A percentile compares a stretch with the other conserved stretches of the same genome.
Evolutionary conservation across 2,797 vertebrate genomes (phyloP).

Genomic region (Emydoidea blandingii): DNA sequence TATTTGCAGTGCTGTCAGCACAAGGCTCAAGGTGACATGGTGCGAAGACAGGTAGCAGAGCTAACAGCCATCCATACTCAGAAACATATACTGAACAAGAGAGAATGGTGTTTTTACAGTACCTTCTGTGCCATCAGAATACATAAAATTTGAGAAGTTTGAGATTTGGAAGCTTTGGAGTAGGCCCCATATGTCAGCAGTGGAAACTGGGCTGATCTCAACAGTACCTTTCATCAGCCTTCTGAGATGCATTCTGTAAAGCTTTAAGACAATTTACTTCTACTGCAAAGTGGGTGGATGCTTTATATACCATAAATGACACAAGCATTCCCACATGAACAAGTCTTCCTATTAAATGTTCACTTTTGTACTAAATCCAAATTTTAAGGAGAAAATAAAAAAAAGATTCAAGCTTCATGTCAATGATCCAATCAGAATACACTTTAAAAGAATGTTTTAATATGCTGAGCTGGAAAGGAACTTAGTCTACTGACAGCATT

Average conservation of each 20-base stretch:
- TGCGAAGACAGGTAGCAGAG: constrained; percentile 2
- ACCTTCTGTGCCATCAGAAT: constrained; percentile 17
- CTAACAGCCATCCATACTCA: not conserved
- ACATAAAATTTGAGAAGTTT: not conserved
- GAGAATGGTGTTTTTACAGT: not conserved
- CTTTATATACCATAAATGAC: constrained; percentile 39
- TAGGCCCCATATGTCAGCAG: constrained; percentile 9
- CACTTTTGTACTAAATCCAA: not conserved
- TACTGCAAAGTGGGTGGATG: constrained; percentile 13
- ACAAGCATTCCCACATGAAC: constrained; percentile 26
- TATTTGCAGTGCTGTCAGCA: not conserved
- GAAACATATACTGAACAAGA: not conserved
- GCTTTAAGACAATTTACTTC: constrained; percentile 38
- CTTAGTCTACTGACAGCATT: not conserved
- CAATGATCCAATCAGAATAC: not conserved
- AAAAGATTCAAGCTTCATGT: not conserved
- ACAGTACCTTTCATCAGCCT: constrained; percentile 51
- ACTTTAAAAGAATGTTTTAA: not conserved
- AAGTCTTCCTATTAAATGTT: constrained; percentile 37
- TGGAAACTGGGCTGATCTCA: constrained; percentile 18
- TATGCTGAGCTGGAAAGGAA: not conserved
- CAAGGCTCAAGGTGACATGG: not conserved
- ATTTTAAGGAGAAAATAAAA: not conserved
- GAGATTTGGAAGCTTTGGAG: not conserved
- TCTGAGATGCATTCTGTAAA: constrained; percentile 14